Evolutionary conservation across 2,113 vertebrate genomes (phyloP), one percentile per base, ranked within the genome.

Genomic region (Periophthalmus modestus): DNA sequence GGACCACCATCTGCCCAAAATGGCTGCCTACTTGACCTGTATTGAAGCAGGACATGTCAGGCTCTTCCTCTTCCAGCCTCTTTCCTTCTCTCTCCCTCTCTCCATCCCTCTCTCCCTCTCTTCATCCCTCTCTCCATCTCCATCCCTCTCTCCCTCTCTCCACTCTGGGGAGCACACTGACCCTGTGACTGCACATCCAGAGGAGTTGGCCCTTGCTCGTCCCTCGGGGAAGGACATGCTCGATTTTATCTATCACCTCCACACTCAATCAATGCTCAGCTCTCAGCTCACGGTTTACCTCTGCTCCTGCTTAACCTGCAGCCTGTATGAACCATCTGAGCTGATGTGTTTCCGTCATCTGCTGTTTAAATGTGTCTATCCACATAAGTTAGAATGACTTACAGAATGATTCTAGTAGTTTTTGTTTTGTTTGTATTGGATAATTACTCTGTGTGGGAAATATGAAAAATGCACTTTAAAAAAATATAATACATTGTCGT

Each of bases 1-100:
- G 24, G 7, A 58, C 80, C 75, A 66, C 68, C 61, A 82, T 59
- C 66, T 81, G 74, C 84, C 78, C 74, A 85, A 90, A 85, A 91
- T 85, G 89, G 83, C 87, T 57, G 80, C 89, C 83, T 80, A 77
- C 73, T 87, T 90, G 86, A 87, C 83, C 85, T 84, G 81, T 77
- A 76, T 57, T 76, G 68, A 74, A 81, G 82, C 54, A 88, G 83
- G 83, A 89, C 84, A 83, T 83, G 78, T 87, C 87, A 89, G 69
- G 69, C 48, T 82, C 75, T 88, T 89, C 84, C 77, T 70, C 84
- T 79, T 82, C 24, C 75, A 54, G 59, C 0, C 66, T 75, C 74
- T 84, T 78, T 71, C 84, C 79, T 61, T 85, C 80, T 82, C 15
- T 77, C 65, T 0, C 68, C 74, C 73, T 84, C 78, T n/a, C n/a